Base-by-base conservation (phyloP, 2,888 invertebrate genomes). In the Cantharis rufa region DNA sequence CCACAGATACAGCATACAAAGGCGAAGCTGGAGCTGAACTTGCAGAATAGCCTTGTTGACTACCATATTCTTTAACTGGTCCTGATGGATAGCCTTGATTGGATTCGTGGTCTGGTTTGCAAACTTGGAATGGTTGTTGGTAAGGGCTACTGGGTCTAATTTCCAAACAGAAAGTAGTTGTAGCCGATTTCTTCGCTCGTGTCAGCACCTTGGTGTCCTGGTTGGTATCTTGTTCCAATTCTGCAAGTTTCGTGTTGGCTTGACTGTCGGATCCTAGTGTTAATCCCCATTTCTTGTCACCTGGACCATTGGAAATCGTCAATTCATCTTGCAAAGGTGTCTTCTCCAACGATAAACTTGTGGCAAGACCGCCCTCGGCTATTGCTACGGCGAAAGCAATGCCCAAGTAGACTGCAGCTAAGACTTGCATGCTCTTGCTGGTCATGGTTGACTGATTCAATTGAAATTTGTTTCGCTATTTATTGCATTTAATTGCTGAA, bases 151-250 rank as follows among this genome's bases (percentile, higher is more conserved):
- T 88, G 3, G 89, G 89, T 21, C 86, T 83, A 71, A 90, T 87
- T 80, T 90, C 89, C 5, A 90, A 87, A 82, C 90, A 90, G 81
- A 90, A 88, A 0, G 89, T 89, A 10, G 89, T 89, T 2, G 88
- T 86, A 4, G 87, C 81, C 0, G 88, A 86, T 48, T 89, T 88
- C 82, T 89, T 89, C 18, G 84, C 80, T 77, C 73, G 84, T 80
- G 61, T 72, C 64, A 24, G 15, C 1, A 80, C 82, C 70, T 77
- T 82, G 1, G 77, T 80, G 0, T n/a, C n/a, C 27, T 61, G 80
- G 16, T 77, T 80, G 3, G 15, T 48, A n/a, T 76, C 73, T 78
- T 63, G 62, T 64, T 18, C 16, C 11, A 16, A 64, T 10, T 16
- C 13, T 18, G 64, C 11, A 5, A 64, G 16, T n/a, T 15, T 18